Evolutionary conservation across 2,113 vertebrate genomes (phyloP).

Genomic region (Cephalopholis sonnerati): DNA sequence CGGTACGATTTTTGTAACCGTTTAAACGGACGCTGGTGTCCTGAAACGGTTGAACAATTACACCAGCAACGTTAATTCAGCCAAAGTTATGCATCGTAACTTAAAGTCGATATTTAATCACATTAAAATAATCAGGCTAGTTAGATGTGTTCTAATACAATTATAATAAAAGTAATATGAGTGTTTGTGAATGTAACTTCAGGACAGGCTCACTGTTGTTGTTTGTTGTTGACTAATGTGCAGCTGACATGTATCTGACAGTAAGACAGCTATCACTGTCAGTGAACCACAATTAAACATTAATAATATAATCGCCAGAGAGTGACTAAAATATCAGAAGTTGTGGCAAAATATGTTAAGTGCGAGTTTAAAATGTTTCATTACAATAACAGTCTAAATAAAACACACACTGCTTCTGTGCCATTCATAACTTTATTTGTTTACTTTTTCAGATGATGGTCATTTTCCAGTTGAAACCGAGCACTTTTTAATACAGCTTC

Average conservation of each 20-base stretch:
- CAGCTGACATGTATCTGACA: neutral
- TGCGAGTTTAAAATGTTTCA: too few relatives aligned
- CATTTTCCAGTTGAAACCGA: constrained; percentile 14
- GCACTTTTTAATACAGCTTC: constrained; percentile 8
- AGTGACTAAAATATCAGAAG: neutral
- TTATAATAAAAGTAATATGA: neutral
- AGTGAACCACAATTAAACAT: neutral
- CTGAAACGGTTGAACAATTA: neutral
- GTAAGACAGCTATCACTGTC: neutral
- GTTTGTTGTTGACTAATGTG: neutral
- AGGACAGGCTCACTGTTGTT: neutral
- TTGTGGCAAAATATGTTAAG: neutral
- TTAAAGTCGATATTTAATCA: neutral
- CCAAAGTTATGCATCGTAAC: neutral
- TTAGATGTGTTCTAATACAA: neutral
- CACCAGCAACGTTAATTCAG: neutral
- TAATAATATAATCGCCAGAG: neutral
- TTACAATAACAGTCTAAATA: neutral
- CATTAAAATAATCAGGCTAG: neutral
- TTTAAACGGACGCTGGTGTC: fast-evolving
- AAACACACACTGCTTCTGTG: neutral
- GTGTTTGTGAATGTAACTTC: neutral
- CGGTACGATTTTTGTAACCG: neutral
- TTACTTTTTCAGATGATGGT: neutral
- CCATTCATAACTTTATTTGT: neutral